Evolutionary conservation across 1,140 invertebrate species (phyloP).

Genomic region (Helicoverpa zea): DNA sequence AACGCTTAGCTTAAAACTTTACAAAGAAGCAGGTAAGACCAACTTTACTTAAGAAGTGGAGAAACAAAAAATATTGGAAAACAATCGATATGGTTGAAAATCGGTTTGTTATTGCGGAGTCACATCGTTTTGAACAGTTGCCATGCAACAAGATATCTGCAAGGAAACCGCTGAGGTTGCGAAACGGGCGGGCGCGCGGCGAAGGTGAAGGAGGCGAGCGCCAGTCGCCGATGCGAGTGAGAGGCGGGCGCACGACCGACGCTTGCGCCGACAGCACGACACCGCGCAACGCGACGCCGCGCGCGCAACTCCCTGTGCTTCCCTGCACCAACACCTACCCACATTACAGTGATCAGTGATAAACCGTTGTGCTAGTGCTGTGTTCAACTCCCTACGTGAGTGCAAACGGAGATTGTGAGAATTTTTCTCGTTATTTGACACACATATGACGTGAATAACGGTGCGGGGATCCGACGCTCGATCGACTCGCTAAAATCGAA

Average conservation of each 20-base stretch:
- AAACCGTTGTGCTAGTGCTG: conserved; percentile 74
- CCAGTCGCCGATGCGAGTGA: conserved; percentile 80
- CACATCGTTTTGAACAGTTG: conserved; percentile 78
- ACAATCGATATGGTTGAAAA: conserved; percentile 28
- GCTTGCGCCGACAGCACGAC: conserved; percentile 63
- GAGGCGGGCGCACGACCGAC: conserved; percentile 75
- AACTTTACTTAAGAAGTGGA: not conserved
- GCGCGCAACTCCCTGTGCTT: conserved; percentile 69
- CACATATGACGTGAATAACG: conserved; percentile 84
- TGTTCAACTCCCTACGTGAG: conserved; percentile 63
- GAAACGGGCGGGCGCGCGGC: conserved; percentile 74
- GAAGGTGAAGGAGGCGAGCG: conserved; percentile 76
- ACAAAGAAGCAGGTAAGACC: not conserved
- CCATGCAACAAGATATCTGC: conserved; percentile 83
- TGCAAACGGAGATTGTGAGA: conserved; percentile 65
- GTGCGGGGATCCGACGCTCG: conserved; percentile 80
- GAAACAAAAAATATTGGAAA: conserved; percentile 36
- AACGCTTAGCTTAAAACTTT: not conserved
- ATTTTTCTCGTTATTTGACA: conserved; percentile 78
- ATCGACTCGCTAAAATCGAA: conserved; percentile 82
- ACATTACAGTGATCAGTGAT: conserved; percentile 54
- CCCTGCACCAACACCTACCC: conserved; percentile 53
- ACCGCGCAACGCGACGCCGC: conserved; percentile 58
- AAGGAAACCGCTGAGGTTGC: conserved; percentile 77
- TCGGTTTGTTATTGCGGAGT: conserved; percentile 47